phyloP scores from a whole-genome alignment of 2,113 vertebrate species.

The Brienomyrus longianalis region DNA sequence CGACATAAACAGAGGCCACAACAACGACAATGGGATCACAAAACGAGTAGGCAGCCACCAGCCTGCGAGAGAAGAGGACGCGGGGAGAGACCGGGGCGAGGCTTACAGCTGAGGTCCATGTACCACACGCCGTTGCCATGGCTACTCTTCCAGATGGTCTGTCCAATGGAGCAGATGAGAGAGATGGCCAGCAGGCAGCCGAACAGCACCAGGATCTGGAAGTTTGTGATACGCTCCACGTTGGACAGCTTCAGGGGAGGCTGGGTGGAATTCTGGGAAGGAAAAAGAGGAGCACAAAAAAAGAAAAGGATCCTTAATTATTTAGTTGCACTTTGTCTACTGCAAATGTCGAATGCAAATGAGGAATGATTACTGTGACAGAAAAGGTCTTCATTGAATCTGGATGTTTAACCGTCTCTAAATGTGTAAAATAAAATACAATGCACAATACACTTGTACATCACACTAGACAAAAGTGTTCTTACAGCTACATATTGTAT shows the following conservation, averaged over 20 bases:
- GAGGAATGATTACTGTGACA: background rate
- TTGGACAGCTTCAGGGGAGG: conserved; percentile 96
- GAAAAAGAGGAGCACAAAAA: conserved; percentile 6
- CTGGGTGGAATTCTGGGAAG: conserved; percentile 85
- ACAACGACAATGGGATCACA: conserved; percentile 38
- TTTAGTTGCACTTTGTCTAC: background rate
- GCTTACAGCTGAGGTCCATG: conserved; percentile 95
- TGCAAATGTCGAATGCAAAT: background rate
- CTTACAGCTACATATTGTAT: background rate
- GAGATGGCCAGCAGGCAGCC: conserved; percentile 94
- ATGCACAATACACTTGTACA: background rate
- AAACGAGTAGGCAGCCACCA: conserved; percentile 48
- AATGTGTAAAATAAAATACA: background rate
- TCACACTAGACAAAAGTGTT: background rate
- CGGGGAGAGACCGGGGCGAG: conserved; percentile 10
- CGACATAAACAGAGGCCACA: background rate
- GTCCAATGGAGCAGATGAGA: conserved; percentile 87
- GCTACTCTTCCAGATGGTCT: conserved; percentile 88
- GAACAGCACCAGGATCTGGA: conserved; percentile 94
- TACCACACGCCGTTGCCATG: conserved; percentile 90
- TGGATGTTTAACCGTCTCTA: background rate
- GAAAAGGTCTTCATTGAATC: background rate
- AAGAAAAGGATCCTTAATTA: background rate
- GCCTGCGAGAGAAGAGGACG: background rate
- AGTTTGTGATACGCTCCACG: conserved; percentile 94